phyloP scores from a whole-genome alignment of 2,888 invertebrate species.

The Sphaerolaimus hirsutus region DNA sequence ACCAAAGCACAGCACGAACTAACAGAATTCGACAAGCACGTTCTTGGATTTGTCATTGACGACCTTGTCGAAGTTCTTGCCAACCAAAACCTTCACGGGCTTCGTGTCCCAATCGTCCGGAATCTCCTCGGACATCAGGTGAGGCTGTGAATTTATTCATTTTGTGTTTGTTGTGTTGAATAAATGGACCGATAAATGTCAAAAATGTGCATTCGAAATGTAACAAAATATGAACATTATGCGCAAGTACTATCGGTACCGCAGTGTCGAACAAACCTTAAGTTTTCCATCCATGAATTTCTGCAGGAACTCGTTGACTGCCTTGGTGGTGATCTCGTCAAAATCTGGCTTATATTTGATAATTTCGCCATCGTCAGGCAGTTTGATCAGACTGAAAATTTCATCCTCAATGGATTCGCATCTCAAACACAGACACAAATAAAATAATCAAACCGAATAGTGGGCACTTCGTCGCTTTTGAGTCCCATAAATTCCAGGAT shows the following conservation, averaged over 20 bases:
- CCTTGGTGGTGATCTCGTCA: constrained; percentile 42
- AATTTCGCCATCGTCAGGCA: constrained; percentile 88
- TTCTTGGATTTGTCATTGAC: constrained; percentile 61
- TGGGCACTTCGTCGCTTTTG: constrained; percentile 50
- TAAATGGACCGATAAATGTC: no score
- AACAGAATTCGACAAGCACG: constrained; percentile 84
- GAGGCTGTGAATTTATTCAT: constrained; percentile 45
- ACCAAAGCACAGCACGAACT: constrained; percentile 28
- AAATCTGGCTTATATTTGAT: constrained; percentile 69
- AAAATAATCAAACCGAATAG: no score
- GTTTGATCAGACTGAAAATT: constrained; percentile 52
- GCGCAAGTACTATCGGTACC: no score
- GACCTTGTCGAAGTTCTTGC: constrained; percentile 80
- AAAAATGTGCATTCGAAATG: no score
- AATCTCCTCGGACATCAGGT: constrained; percentile 69
- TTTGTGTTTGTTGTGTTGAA: no score
- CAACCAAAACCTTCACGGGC: constrained; percentile 62
- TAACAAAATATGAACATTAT: no score
- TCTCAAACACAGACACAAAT: no score
- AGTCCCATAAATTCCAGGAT: constrained; percentile 98
- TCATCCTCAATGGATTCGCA: no score
- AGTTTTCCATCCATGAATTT: constrained; percentile 69
- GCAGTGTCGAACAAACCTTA: constrained; percentile 36
- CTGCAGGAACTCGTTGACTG: constrained; percentile 52
- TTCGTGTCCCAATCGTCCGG: constrained; percentile 89